Conservation (phyloP, 2,113 vertebrate genomes). For the Pachycephala philippinensis region DNA sequence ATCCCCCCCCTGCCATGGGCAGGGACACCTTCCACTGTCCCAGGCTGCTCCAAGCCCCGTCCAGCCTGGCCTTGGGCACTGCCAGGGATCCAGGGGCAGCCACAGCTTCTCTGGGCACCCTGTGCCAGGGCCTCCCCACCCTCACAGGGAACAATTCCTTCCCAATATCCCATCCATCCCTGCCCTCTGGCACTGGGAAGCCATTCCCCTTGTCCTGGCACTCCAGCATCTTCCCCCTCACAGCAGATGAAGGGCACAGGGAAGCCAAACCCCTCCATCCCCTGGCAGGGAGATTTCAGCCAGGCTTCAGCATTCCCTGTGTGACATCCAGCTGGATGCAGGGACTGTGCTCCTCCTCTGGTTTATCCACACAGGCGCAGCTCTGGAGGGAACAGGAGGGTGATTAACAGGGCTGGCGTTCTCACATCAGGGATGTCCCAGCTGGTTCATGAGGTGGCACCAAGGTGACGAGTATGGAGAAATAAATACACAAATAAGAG, state of each 20-base stretch:
- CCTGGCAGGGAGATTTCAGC: neutral
- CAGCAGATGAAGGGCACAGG: neutral
- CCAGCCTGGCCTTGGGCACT: neutral
- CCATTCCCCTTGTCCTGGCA: neutral
- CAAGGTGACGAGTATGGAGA: neutral
- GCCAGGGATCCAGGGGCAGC: neutral
- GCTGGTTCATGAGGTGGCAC: neutral
- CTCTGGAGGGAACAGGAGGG: neutral
- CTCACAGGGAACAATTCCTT: neutral
- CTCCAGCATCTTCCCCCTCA: neutral
- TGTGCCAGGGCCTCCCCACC: neutral
- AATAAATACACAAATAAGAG: neutral
- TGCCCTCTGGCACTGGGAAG: neutral
- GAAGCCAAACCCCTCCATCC: neutral
- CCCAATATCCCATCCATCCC: neutral
- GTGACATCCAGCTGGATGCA: neutral
- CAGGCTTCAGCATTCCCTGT: neutral
- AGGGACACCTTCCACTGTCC: accelerated
- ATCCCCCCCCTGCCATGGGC: neutral
- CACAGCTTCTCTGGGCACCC: neutral
- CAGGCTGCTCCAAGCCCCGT: accelerated
- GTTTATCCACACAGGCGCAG: neutral
- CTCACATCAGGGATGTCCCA: neutral
- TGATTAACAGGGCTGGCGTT: neutral
- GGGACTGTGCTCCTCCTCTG: accelerated